Percentiles rank a stretch among this genome's conserved stretches.
Conservation (phyloP, 2,113 vertebrate genomes). For the Isurus oxyrinchus region DNA sequence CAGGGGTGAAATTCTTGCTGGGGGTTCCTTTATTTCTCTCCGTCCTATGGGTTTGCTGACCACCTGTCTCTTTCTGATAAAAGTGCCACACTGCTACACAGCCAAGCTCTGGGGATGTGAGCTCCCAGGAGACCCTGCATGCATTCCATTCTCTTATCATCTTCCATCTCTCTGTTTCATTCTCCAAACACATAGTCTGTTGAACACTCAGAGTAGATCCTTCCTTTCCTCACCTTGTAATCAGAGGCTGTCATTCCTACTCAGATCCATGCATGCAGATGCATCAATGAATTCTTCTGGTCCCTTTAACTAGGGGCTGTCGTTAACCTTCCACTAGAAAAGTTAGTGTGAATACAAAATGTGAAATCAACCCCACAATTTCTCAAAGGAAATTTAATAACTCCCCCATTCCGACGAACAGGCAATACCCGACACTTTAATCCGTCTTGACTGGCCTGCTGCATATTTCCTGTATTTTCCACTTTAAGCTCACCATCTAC, state of each 20-base stretch:
- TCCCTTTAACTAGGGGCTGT: not conserved
- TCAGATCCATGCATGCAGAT: not conserved
- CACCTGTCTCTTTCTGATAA: not conserved
- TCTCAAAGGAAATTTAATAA: not conserved
- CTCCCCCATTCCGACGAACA: not conserved
- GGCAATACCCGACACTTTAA: not conserved
- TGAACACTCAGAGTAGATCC: not conserved
- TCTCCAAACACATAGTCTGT: not conserved
- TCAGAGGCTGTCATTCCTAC: not conserved
- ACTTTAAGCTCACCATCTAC: not conserved
- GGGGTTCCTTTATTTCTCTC: not conserved
- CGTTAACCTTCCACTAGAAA: not conserved
- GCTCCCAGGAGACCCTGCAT: not conserved
- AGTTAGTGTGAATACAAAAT: not conserved
- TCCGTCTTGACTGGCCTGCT: not conserved
- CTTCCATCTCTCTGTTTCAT: not conserved
- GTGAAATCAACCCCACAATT: not conserved
- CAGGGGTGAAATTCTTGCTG: too few species aligned
- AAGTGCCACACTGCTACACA: not conserved
- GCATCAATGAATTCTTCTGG: not conserved
- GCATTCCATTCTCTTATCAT: not conserved
- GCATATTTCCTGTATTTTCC: not conserved
- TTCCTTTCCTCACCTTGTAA: constrained; percentile 31
- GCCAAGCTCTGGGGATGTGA: not conserved
- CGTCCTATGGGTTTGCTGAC: not conserved